Percentiles rank a stretch among this genome's conserved stretches.
These are phyloP conservation scores for Leucoptera coffeella DNA, from an alignment of 2,888 invertebrate genomes.

Conservation along the genomic window DNA sequence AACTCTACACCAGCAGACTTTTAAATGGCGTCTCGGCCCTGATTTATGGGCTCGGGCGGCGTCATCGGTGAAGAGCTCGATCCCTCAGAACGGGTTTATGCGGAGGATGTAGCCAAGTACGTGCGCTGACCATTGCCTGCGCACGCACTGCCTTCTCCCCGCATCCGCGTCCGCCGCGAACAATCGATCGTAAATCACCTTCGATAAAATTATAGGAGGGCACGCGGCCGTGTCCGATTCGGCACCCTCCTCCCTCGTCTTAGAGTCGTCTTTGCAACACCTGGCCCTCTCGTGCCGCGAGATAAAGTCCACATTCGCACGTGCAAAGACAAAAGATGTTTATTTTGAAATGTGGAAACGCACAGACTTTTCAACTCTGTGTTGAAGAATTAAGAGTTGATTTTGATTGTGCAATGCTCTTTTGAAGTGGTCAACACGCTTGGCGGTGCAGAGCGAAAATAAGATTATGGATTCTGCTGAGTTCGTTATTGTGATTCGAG, in stretches of 20 bases:
- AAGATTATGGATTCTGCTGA: conserved; percentile 54
- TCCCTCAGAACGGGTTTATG: too few species aligned
- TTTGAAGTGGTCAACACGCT: too few species aligned
- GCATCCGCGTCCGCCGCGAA: conserved; percentile 41
- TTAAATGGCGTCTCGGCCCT: neutral
- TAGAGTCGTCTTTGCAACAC: conserved; percentile 10
- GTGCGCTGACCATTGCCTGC: conserved; percentile 16
- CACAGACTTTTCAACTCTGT: too few species aligned
- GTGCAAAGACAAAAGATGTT: conserved; percentile 46
- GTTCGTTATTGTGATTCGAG: conserved; percentile 53
- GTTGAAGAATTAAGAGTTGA: conserved; percentile 17
- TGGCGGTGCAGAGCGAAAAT: conserved; percentile 51
- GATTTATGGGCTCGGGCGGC: too few species aligned
- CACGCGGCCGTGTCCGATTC: conserved; percentile 36
- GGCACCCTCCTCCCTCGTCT: conserved; percentile 37
- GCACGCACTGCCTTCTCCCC: conserved; percentile 29
- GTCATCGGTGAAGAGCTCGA: too few species aligned
- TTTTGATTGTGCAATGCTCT: too few species aligned
- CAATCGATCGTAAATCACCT: conserved; percentile 54
- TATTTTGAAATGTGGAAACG: conserved; percentile 46
- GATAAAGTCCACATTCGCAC: conserved; percentile 49
- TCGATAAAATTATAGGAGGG: conserved; percentile 54
- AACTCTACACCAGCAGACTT: too few species aligned
- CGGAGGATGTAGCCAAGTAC: too few species aligned
- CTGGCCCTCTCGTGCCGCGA: conserved; percentile 30